Conservation (phyloP, 2,113 vertebrate genomes). For the Sakesphorus luctuosus region DNA sequence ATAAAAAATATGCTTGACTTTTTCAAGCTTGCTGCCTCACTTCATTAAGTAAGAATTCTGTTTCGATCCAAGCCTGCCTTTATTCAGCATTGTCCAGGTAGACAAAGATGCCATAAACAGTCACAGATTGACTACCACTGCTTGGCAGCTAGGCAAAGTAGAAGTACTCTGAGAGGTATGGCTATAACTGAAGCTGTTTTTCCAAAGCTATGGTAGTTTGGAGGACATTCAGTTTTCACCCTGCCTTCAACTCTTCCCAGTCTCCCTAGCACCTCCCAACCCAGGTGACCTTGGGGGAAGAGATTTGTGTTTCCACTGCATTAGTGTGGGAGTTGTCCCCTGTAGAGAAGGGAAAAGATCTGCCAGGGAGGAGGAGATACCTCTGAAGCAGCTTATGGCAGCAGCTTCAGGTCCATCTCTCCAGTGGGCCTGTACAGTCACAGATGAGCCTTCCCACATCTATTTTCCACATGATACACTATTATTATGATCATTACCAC, state of each 20-base stretch:
- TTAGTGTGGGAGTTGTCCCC: background rate
- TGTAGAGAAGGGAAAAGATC: background rate
- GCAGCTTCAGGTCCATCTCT: background rate
- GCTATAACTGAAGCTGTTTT: background rate
- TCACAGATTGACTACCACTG: background rate
- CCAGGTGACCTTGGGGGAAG: no score
- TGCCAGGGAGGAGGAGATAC: background rate
- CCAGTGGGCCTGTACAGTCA: background rate
- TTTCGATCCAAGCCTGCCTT: background rate
- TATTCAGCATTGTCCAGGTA: background rate
- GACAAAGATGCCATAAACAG: background rate
- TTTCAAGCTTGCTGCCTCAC: background rate
- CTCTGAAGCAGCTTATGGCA: background rate
- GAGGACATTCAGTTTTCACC: background rate
- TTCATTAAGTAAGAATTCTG: background rate
- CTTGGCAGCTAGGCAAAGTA: background rate
- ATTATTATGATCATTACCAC: background rate
- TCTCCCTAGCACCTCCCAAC: background rate
- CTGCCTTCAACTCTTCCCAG: background rate
- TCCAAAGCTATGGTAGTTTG: background rate
- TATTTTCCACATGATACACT: background rate
- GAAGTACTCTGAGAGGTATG: background rate
- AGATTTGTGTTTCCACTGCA: background rate
- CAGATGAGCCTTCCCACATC: background rate
- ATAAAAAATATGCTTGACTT: background rate